Evolutionary conservation across 2,888 invertebrate species (phyloP).

Genomic region (Noctua pronuba): DNA sequence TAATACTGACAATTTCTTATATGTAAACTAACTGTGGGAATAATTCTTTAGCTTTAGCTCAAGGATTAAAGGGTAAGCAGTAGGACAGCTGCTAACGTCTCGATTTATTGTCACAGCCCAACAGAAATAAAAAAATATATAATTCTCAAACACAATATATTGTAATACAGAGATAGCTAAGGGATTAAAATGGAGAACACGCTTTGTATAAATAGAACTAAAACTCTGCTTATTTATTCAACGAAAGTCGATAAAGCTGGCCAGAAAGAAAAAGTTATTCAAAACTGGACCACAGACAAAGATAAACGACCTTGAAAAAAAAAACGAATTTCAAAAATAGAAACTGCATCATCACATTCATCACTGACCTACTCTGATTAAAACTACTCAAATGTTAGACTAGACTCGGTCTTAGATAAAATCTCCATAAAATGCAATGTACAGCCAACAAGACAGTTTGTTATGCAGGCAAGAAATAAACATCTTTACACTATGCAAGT

Average conservation of each 20-base stretch:
- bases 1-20: constrained; percentile 36
- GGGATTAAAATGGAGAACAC: constrained; percentile 49
- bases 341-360: constrained; percentile 25
- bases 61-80: constrained; percentile 50
- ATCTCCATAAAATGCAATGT: constrained; percentile 37
- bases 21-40: constrained; percentile 45
- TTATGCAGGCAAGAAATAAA: constrained; percentile 11
- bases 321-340: constrained; percentile 6
- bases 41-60: constrained; percentile 26
- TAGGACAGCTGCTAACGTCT: constrained; percentile 48
- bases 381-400: constrained; percentile 22
- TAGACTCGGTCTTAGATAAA: constrained; percentile 33
- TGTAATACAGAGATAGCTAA: constrained; percentile 24
- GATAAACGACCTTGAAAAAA: constrained; percentile 43
- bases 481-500: constrained; percentile 21
- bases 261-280: background rate
- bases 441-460: constrained; percentile 39
- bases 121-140: constrained; percentile 48
- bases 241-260: background rate
- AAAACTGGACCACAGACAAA: constrained; percentile 6
- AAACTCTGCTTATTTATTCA: constrained; percentile 6
- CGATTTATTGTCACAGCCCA: constrained; percentile 51
- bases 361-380: constrained; percentile 53
- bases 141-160: constrained; percentile 42
- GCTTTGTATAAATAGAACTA: constrained; percentile 30